Evolutionary conservation across 2,113 vertebrate species (phyloP).

Genomic region (Aptenodytes patagonicus): DNA sequence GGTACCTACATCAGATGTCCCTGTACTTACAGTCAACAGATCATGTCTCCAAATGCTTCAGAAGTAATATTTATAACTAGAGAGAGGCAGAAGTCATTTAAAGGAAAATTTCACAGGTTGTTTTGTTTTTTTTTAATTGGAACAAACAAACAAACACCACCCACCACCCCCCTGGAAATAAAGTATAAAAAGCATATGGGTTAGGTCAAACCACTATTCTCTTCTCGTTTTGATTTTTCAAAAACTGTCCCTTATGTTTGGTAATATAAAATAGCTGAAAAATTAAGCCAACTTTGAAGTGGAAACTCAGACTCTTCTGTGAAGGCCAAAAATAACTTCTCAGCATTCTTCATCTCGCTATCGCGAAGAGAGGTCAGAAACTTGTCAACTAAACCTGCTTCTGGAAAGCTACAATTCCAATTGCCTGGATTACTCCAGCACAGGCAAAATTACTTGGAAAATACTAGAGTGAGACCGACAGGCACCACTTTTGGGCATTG

Average conservation of each 20-base stretch:
- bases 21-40: background rate
- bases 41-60: background rate
- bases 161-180: background rate
- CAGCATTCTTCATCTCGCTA: background rate
- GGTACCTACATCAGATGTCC: background rate
- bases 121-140: background rate
- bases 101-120: background rate
- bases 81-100: background rate
- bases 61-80: background rate
- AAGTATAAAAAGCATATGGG: background rate
- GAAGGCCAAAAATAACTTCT: conserved; percentile 36
- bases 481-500: background rate
- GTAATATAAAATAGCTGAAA: conserved; percentile 20
- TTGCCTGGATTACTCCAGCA: background rate
- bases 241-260: background rate
- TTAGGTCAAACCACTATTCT: background rate
- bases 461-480: background rate
- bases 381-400: conserved; percentile 26
- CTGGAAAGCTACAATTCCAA: background rate
- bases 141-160: background rate
- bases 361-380: conserved; percentile 48
- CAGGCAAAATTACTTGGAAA: background rate
- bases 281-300: conserved; percentile 27
- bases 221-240: background rate
- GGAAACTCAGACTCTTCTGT: background rate